A percentile compares a stretch with the other conserved stretches of the same genome.
These are phyloP conservation scores for Chydorus sphaericus DNA, from an alignment of 2,888 invertebrate genomes.

Conservation along the genomic window DNA sequence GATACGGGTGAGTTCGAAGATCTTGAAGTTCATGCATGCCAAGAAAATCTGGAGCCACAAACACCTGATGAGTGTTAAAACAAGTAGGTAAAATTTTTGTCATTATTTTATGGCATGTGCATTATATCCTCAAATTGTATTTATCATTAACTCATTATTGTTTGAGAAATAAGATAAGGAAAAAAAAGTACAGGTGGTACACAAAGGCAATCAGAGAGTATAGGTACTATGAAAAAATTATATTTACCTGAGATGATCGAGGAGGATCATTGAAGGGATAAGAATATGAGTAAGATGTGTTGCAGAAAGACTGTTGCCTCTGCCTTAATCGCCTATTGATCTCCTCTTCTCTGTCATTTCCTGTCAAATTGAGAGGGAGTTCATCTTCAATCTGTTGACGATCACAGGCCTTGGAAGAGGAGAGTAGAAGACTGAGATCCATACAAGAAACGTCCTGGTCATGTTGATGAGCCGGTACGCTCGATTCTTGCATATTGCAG, in stretches of 20 bases:
- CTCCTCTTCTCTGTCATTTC: constrained; percentile 14
- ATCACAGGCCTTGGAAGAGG: constrained; percentile 9
- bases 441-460: constrained; percentile 3
- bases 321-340: constrained; percentile 11
- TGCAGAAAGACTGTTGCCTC: constrained; percentile 9
- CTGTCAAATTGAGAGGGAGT: constrained; percentile 10
- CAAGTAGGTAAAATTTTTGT: too few species aligned
- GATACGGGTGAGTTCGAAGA: constrained; percentile 9
- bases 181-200: too few species aligned
- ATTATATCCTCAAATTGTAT: too few species aligned
- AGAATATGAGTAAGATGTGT: too few species aligned
- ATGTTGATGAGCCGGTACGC: background rate
- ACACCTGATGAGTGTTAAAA: too few species aligned
- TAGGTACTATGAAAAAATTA: too few species aligned
- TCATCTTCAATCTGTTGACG: constrained; percentile 14
- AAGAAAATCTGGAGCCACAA: constrained; percentile 15
- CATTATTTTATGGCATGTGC: too few species aligned
- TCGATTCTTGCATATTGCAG: background rate
- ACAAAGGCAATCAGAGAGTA: too few species aligned
- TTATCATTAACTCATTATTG: too few species aligned
- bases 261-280: constrained; percentile 12
- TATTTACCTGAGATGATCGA: constrained; percentile 2
- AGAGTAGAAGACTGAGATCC: constrained; percentile 10
- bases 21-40: constrained; percentile 16
- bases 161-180: too few species aligned